Evolutionary conservation across 2,888 invertebrate genomes (phyloP).

Genomic region (Pristionchus entomophagus): DNA sequence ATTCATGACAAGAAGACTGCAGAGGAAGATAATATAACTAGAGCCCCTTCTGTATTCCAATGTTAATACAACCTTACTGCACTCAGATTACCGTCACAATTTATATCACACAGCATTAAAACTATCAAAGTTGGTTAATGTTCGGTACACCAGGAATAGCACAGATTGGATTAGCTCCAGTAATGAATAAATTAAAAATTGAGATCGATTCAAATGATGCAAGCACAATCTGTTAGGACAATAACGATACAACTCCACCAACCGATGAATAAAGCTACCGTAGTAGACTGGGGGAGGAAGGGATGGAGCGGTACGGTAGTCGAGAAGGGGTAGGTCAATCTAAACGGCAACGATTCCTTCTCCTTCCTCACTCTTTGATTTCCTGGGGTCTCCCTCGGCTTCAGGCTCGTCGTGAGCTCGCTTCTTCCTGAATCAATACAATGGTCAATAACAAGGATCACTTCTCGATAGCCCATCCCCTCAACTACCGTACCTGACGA

Average conservation of each 20-base stretch:
- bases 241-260: not conserved
- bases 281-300: not conserved
- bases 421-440: slow-evolving; percentile 36
- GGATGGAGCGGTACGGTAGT: not conserved
- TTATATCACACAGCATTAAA: not conserved
- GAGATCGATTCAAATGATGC: slow-evolving; percentile 22
- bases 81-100: not conserved
- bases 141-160: slow-evolving; percentile 22
- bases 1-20: too few species aligned
- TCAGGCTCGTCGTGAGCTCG: slow-evolving; percentile 28
- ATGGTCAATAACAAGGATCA: not conserved
- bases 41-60: too few species aligned
- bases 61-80: too few species aligned
- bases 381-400: slow-evolving; percentile 6
- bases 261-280: not conserved
- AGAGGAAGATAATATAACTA: too few species aligned
- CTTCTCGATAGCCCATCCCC: not conserved
- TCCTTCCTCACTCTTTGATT: slow-evolving; percentile 42
- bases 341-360: slow-evolving; percentile 37
- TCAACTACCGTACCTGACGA: slow-evolving; percentile 14
- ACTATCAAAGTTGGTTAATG: not conserved
- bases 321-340: slow-evolving; percentile 8
- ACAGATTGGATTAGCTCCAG: slow-evolving; percentile 13
- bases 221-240: not conserved
- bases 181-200: not conserved